These are phyloP conservation scores for Anolis sagrei DNA, from an alignment of 2,113 vertebrate genomes.

Conservation along the genomic window DNA sequence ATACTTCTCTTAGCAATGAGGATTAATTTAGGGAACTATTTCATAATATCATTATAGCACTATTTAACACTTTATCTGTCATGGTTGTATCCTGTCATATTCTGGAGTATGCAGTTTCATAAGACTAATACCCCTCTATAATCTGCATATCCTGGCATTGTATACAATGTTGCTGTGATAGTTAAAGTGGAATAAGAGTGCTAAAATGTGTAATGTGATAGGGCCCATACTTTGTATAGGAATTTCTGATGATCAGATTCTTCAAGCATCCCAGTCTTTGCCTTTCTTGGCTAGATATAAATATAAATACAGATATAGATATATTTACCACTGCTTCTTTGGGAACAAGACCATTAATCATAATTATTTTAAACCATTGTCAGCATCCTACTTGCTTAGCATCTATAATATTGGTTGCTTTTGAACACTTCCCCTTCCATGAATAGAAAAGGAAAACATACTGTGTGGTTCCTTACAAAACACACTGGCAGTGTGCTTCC, in stretches of 20 bases:
- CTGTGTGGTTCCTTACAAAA: slow-evolving; percentile 36
- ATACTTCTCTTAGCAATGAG: background rate
- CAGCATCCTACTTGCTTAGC: background rate
- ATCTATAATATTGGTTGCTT: background rate
- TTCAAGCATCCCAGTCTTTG: background rate
- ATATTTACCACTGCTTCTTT: background rate
- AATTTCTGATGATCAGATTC: background rate
- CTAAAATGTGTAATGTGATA: no score
- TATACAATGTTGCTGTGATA: no score
- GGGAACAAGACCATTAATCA: background rate
- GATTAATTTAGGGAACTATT: background rate
- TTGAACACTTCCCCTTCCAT: slow-evolving; percentile 18
- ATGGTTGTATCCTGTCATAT: no score
- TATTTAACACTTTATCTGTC: background rate
- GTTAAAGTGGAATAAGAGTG: no score
- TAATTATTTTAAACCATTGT: background rate
- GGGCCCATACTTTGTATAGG: background rate
- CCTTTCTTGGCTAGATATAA: background rate
- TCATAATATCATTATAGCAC: no score
- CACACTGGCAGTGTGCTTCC: slow-evolving; percentile 17
- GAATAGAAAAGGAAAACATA: slow-evolving; percentile 30
- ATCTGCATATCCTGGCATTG: no score
- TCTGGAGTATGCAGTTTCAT: no score
- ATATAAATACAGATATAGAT: background rate
- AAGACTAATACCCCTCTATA: no score